Percentiles rank a stretch among this genome's conserved stretches.
Evolutionary conservation across 1,140 invertebrate genomes (phyloP).

Genomic region (Mercenaria mercenaria): DNA sequence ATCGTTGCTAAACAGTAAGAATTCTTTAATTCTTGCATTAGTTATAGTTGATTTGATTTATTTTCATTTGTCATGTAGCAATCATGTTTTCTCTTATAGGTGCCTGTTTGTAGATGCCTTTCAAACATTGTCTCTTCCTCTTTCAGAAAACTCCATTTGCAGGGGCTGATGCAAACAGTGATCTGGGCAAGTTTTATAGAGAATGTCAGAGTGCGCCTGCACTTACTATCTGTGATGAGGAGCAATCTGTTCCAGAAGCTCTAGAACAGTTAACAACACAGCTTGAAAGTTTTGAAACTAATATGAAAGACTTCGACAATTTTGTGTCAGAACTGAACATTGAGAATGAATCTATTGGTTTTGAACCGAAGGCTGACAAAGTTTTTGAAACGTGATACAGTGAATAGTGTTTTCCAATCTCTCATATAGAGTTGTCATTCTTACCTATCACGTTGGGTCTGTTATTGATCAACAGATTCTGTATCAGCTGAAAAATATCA

Average conservation of each 20-base stretch:
- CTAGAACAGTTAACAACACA: slow-evolving; percentile 91
- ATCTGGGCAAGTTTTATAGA: slow-evolving; percentile 92
- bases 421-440: too few species aligned
- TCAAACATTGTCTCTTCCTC: neutral
- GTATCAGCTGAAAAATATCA: too few species aligned
- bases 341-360: neutral
- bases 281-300: slow-evolving; percentile 91
- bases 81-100: too few species aligned
- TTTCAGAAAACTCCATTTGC: slow-evolving; percentile 89
- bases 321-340: slow-evolving; percentile 73
- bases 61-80: too few species aligned
- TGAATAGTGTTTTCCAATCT: too few species aligned
- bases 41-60: too few species aligned
- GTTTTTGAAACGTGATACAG: neutral
- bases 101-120: too few species aligned
- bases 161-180: slow-evolving; percentile 87
- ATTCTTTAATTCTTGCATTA: too few species aligned
- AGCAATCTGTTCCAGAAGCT: slow-evolving; percentile 89
- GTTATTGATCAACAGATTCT: too few species aligned
- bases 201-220: slow-evolving; percentile 93
- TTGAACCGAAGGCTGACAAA: neutral
- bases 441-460: too few species aligned
- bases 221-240: slow-evolving; percentile 88
- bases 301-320: slow-evolving; percentile 91
- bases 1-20: too few species aligned